Conservation (phyloP, 30 jellyfish, hydroid and myxozoan genomes). For the Mastigias papua region DNA sequence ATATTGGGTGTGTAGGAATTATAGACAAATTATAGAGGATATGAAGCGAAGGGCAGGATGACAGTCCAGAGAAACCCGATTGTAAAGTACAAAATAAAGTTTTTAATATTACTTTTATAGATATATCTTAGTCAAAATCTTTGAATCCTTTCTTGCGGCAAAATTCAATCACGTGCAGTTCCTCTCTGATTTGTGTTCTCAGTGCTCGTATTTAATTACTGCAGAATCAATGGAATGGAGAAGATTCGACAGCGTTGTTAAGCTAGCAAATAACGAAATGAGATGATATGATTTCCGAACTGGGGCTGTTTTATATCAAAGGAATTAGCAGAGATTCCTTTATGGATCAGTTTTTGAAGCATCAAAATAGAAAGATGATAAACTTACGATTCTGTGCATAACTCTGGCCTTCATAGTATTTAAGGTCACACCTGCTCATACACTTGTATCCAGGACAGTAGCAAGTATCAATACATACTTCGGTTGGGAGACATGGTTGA, state of each 20-base stretch:
- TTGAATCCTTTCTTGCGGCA: no score
- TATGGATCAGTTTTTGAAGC: neutral
- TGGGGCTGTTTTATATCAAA: neutral
- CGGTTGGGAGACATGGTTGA: neutral
- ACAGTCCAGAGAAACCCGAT: neutral
- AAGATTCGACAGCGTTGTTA: no score
- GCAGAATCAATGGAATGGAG: no score
- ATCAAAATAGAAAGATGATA: neutral
- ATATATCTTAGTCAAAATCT: neutral
- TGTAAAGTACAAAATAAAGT: neutral
- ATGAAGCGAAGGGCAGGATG: neutral
- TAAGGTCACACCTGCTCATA: neutral
- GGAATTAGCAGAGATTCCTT: neutral
- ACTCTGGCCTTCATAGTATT: neutral
- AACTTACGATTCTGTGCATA: neutral
- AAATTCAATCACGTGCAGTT: no score
- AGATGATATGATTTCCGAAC: no score
- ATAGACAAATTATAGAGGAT: no score
- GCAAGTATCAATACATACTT: conserved; percentile 11
- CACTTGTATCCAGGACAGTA: conserved; percentile 26
- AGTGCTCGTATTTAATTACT: no score
- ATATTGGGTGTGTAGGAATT: neutral
- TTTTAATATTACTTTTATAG: neutral
- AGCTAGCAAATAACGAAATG: no score
- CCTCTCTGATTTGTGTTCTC: no score